These are phyloP conservation scores for Heliconius erato DNA, from an alignment of 2,888 invertebrate species.

Conservation along the genomic window DNA sequence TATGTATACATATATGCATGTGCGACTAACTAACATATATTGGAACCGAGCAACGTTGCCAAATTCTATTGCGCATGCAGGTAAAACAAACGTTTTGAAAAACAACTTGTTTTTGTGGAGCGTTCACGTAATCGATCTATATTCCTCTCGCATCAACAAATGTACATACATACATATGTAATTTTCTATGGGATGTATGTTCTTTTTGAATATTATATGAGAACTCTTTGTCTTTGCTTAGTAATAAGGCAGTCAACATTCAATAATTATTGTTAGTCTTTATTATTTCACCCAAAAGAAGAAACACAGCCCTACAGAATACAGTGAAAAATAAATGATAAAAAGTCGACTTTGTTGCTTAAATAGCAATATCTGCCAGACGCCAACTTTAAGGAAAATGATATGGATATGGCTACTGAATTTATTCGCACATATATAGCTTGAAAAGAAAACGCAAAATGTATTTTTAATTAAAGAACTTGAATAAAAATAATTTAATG, in stretches of 20 bases:
- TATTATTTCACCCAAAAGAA: neutral
- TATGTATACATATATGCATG: neutral
- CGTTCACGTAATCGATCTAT: conserved; percentile 37
- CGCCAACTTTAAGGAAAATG: neutral
- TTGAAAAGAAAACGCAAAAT: conserved; percentile 16
- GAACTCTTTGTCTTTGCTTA: conserved; percentile 26
- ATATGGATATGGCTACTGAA: conserved; percentile 36
- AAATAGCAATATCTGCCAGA: neutral
- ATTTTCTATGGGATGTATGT: neutral
- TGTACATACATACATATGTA: neutral
- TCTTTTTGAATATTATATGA: neutral
- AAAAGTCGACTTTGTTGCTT: neutral
- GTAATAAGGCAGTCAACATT: conserved; percentile 32
- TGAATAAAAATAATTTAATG: neutral
- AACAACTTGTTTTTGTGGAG: conserved; percentile 35
- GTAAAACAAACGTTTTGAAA: conserved; percentile 35
- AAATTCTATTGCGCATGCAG: conserved; percentile 19
- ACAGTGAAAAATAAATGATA: neutral
- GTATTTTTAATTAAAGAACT: neutral
- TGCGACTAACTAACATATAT: neutral
- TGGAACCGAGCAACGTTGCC: conserved; percentile 11
- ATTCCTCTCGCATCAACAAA: conserved; percentile 14
- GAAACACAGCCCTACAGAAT: neutral
- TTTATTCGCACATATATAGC: conserved; percentile 5
- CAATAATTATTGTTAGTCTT: neutral